These are phyloP conservation scores for Tuberolachnus salignus DNA, from an alignment of 2,888 invertebrate species.

Conservation along the genomic window DNA sequence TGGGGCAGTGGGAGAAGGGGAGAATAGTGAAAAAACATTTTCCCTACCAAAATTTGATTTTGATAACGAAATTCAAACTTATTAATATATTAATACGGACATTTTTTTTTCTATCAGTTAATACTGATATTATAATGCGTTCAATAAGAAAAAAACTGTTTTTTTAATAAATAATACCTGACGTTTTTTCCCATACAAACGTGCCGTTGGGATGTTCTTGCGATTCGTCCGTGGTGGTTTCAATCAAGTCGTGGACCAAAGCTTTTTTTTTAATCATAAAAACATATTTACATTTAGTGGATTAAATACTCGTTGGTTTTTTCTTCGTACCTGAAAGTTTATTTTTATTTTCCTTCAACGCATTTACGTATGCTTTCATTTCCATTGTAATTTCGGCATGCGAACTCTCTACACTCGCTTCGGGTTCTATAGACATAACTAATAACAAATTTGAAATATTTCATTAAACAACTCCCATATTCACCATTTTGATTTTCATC, in stretches of 20 bases:
- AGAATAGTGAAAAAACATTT: too few species aligned
- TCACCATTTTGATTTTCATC: background rate
- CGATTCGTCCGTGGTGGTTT: background rate
- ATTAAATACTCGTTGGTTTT: background rate
- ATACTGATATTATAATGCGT: too few species aligned
- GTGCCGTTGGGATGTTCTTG: background rate
- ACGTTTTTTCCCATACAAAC: background rate
- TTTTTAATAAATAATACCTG: background rate
- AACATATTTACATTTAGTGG: background rate
- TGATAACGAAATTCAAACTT: too few species aligned
- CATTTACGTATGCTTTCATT: background rate
- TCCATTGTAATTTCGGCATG: background rate
- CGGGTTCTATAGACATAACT: background rate
- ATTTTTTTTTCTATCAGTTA: too few species aligned
- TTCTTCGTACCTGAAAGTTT: conserved; percentile 34
- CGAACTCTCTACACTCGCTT: background rate
- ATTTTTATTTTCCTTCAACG: background rate
- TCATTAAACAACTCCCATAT: too few species aligned
- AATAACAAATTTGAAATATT: too few species aligned
- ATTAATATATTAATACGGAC: too few species aligned
- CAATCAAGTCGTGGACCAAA: conserved; percentile 12
- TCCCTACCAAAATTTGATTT: too few species aligned
- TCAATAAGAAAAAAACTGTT: too few species aligned
- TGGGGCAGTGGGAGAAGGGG: too few species aligned
- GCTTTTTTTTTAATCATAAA: conserved; percentile 6